phyloP scores from a whole-genome alignment of 35 echinoderm and acorn worm species.

The Nesometra sesokonis region DNA sequence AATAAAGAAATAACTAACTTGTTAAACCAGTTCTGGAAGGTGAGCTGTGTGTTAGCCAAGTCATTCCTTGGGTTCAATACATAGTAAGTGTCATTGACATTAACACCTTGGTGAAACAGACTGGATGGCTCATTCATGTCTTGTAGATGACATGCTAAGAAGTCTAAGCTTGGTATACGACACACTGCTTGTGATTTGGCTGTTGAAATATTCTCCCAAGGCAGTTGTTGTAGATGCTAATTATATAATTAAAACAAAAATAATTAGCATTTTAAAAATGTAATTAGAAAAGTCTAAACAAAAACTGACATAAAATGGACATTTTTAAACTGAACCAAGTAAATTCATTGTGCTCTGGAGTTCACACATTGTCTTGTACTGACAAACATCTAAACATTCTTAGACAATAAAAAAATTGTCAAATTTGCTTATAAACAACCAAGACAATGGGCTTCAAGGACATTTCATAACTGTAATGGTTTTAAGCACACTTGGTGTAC shows the following conservation, averaged over 20 bases:
- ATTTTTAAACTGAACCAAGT: too few species aligned
- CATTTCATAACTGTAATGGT: too few species aligned
- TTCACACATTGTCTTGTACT: too few species aligned
- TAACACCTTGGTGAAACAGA: slow-evolving; percentile 28
- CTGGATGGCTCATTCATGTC: neutral
- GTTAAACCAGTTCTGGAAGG: slow-evolving; percentile 95
- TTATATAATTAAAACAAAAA: slow-evolving; percentile 3
- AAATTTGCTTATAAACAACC: too few species aligned
- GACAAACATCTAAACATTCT: too few species aligned
- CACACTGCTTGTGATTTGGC: slow-evolving; percentile 41
- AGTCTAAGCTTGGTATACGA: slow-evolving; percentile 75
- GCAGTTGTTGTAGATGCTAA: slow-evolving; percentile 80
- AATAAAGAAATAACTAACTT: slow-evolving; percentile 43
- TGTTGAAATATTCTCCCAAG: slow-evolving; percentile 84
- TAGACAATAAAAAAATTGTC: too few species aligned
- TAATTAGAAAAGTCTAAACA: too few species aligned
- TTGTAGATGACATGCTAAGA: slow-evolving; percentile 54
- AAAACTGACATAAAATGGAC: too few species aligned
- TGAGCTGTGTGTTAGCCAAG: slow-evolving; percentile 78
- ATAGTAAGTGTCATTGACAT: slow-evolving; percentile 56
- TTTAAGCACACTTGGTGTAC: too few species aligned
- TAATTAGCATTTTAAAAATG: too few species aligned
- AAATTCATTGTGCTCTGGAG: too few species aligned
- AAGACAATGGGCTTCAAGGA: too few species aligned
- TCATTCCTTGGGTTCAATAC: slow-evolving; percentile 90